These are phyloP conservation scores for Rhizoglyphus robini DNA, from an alignment of 1,140 invertebrate genomes.

Conservation along the genomic window DNA sequence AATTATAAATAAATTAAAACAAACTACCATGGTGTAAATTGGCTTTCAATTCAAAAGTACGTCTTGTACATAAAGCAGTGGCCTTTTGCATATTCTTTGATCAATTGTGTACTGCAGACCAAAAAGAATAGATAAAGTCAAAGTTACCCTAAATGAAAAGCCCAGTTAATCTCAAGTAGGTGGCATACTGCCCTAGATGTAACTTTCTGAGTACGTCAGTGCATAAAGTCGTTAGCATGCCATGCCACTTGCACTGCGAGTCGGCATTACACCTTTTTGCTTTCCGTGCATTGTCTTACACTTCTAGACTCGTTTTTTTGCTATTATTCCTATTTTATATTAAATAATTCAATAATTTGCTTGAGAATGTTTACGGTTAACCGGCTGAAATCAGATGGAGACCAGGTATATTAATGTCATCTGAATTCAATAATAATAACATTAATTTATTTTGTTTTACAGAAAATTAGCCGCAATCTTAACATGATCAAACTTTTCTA, in stretches of 20 bases:
- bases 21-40: no score
- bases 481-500: conserved; percentile 8
- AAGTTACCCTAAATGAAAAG: no score
- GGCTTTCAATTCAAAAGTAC: no score
- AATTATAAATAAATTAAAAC: no score
- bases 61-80: no score
- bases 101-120: no score
- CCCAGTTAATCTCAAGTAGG: no score
- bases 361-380: background rate
- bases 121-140: no score
- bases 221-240: background rate
- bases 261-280: background rate
- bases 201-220: background rate
- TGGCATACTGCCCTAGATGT: no score
- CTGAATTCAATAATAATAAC: background rate
- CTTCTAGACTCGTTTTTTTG: no score
- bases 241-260: background rate
- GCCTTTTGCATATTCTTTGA: no score
- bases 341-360: background rate
- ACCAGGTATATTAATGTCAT: background rate
- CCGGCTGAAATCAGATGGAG: background rate
- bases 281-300: background rate
- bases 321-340: background rate
- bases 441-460: background rate
- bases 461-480: conserved; percentile 10